These are phyloP conservation scores for Fopius arisanus DNA, from an alignment of 1,140 invertebrate genomes.

Conservation along the genomic window DNA sequence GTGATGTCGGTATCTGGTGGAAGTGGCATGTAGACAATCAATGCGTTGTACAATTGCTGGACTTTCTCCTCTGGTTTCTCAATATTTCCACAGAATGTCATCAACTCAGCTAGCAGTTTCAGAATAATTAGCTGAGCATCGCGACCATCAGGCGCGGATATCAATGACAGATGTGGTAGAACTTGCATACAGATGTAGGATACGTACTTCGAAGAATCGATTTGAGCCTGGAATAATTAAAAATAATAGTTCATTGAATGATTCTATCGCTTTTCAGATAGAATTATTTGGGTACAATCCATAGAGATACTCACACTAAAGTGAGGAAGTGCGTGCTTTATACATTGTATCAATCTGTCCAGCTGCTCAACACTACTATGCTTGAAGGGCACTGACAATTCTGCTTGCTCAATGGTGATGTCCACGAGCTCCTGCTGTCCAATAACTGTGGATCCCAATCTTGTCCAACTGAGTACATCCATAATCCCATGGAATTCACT, in stretches of 20 bases:
- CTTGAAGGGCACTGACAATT: conserved; percentile 79
- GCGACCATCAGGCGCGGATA: conserved; percentile 69
- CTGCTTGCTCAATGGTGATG: conserved; percentile 83
- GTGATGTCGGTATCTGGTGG: conserved; percentile 76
- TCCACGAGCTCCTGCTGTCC: conserved; percentile 89
- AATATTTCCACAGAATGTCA: conserved; percentile 76
- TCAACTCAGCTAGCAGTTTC: conserved; percentile 88
- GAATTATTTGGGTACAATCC: conserved; percentile 20
- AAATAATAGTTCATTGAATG: too few relatives aligned
- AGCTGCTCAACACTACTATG: conserved; percentile 78
- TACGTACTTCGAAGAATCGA: conserved; percentile 87
- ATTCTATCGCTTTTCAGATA: too few relatives aligned
- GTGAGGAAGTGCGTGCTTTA: conserved; percentile 83
- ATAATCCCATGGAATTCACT: conserved; percentile 93
- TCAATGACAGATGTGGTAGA: conserved; percentile 70
- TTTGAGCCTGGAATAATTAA: conserved; percentile 75
- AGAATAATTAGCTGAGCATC: conserved; percentile 83
- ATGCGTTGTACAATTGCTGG: conserved; percentile 76
- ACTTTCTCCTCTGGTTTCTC: conserved; percentile 80
- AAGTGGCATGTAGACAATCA: conserved; percentile 83
- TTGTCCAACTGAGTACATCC: conserved; percentile 82
- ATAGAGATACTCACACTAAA: conserved; percentile 81
- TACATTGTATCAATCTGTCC: conserved; percentile 84
- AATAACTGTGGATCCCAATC: conserved; percentile 78
- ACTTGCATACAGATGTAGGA: conserved; percentile 88